phyloP scores from a whole-genome alignment of 2,797 vertebrate species.

The Xerus rutilus region DNA sequence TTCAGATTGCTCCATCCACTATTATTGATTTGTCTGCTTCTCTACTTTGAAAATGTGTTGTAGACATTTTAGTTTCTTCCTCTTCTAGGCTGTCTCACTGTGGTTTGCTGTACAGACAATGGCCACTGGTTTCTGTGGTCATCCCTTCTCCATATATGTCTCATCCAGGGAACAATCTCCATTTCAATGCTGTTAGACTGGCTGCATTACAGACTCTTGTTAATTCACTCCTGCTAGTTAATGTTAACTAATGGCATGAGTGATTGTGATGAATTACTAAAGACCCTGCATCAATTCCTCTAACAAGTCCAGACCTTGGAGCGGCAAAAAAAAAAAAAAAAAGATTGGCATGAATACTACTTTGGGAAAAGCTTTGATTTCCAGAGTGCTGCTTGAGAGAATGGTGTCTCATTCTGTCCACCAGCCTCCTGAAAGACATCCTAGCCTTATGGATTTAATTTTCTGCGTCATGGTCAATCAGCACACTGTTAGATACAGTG shows the following conservation, averaged over 20 bases:
- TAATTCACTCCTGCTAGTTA: conserved; percentile 59
- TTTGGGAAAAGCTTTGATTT: conserved; percentile 71
- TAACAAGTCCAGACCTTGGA: conserved; percentile 60
- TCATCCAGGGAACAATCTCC: conserved; percentile 32
- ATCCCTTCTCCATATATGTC: conserved; percentile 7
- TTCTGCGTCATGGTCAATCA: conserved; percentile 65
- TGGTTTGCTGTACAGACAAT: neutral
- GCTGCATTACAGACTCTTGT: conserved; percentile 40
- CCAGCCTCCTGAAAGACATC: conserved; percentile 55
- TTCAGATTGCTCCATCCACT: neutral
- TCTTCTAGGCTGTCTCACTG: neutral
- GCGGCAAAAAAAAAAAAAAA: neutral
- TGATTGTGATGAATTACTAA: conserved; percentile 74
- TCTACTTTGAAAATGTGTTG: neutral
- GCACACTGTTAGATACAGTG: conserved; percentile 52
- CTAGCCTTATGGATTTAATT: conserved; percentile 74
- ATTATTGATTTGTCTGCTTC: neutral
- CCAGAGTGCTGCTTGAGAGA: conserved; percentile 48
- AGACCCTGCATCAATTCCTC: conserved; percentile 39
- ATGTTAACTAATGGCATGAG: conserved; percentile 69
- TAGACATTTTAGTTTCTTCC: neutral
- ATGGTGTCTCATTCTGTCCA: conserved; percentile 54
- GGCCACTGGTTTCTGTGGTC: conserved; percentile 48
- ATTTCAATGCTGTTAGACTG: conserved; percentile 37
- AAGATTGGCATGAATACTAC: neutral